A percentile compares a stretch with the other conserved stretches of the same genome.
These are phyloP conservation scores for Vidua macroura DNA, from an alignment of 2,113 vertebrate genomes.

Conservation along the genomic window DNA sequence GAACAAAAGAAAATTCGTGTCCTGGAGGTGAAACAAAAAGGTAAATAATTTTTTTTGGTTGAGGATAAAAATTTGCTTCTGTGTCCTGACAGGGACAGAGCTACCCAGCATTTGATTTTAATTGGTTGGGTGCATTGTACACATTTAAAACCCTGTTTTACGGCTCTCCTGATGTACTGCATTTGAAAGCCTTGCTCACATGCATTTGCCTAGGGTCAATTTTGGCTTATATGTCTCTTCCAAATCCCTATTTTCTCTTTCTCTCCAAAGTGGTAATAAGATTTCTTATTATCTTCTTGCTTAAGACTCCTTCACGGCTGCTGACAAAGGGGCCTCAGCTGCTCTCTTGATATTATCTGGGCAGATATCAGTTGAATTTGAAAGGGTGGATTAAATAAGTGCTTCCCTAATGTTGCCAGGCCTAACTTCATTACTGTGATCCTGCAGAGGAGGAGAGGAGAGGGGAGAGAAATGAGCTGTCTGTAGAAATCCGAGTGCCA, in stretches of 20 bases:
- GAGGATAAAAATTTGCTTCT: not conserved
- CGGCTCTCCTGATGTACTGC: not conserved
- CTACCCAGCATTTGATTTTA: not conserved
- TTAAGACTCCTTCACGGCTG: slow-evolving; percentile 13
- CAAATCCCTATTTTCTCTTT: slow-evolving; percentile 7
- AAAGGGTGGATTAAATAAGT: slow-evolving; percentile 54
- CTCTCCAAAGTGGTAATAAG: slow-evolving; percentile 16
- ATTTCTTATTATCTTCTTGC: slow-evolving; percentile 42
- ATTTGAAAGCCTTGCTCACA: not conserved
- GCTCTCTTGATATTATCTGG: slow-evolving; percentile 2
- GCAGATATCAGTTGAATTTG: slow-evolving; percentile 32
- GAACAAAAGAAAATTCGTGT: not conserved
- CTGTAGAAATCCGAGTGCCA: not conserved
- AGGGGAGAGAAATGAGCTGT: not conserved
- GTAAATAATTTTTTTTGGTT: not conserved
- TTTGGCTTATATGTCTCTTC: slow-evolving; percentile 8
- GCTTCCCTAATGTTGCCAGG: slow-evolving; percentile 16
- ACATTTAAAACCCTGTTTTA: not conserved
- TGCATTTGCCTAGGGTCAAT: not conserved
- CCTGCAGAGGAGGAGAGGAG: not conserved
- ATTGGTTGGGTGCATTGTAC: not conserved
- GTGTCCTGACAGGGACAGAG: not conserved
- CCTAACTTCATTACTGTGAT: slow-evolving; percentile 18
- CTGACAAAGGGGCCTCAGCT: slow-evolving; percentile 16
- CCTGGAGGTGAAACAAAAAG: not conserved